A percentile compares a stretch with the other conserved stretches of the same genome.
Evolutionary conservation across 2,888 invertebrate genomes (phyloP).

Genomic region (Ophioninae sp.): DNA sequence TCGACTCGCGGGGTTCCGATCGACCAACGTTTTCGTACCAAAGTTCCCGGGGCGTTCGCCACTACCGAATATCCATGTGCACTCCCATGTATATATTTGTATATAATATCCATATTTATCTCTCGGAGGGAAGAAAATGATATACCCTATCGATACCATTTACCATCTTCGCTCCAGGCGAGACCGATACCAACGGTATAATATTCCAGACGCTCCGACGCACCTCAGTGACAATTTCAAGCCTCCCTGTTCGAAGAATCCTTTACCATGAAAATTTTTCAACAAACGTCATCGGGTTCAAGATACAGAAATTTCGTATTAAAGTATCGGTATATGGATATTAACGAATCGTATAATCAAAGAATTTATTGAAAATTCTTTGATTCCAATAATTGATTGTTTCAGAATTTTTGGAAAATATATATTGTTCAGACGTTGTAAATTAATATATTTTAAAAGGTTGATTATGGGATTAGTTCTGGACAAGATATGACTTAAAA

Average conservation of each 20-base stretch:
- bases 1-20: constrained; percentile 22
- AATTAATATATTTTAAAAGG: no score
- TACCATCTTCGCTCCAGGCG: not conserved
- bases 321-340: no score
- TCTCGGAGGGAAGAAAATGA: not conserved
- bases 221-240: not conserved
- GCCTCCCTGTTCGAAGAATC: not conserved
- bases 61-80: not conserved
- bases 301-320: no score
- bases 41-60: constrained; percentile 27
- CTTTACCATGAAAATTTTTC: not conserved
- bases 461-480: no score
- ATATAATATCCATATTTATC: constrained; percentile 2
- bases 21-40: constrained; percentile 39
- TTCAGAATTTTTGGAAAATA: no score
- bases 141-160: not conserved
- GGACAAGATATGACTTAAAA: no score
- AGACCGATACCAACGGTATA: not conserved
- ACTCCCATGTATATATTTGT: not conserved
- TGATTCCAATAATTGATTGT: no score
- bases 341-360: no score
- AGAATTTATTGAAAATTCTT: no score
- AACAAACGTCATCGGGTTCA: not conserved
- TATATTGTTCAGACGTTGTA: no score
- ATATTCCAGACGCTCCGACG: not conserved